A percentile compares a stretch with the other conserved stretches of the same genome.
Conservation (phyloP, 2,888 invertebrate genomes). For the Trachelus stipa region DNA sequence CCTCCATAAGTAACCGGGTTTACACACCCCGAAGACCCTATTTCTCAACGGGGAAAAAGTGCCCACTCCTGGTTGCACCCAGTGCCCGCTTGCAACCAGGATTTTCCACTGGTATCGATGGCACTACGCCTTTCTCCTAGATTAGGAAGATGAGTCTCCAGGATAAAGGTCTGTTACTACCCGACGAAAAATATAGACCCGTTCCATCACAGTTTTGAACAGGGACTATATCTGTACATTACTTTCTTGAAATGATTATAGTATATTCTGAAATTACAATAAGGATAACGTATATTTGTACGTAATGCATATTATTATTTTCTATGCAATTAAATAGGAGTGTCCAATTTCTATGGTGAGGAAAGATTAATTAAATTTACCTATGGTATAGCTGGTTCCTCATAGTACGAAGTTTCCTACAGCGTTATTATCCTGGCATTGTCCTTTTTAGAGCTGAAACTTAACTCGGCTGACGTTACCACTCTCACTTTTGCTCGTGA, state of each 20-base stretch:
- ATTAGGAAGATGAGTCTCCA: slow-evolving; percentile 54
- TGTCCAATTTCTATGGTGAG: background rate
- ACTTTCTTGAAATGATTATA: background rate
- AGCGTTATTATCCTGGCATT: background rate
- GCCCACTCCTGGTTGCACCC: slow-evolving; percentile 14
- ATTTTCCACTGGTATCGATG: slow-evolving; percentile 28
- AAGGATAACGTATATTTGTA: background rate
- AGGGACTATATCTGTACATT: background rate
- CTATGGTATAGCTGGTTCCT: background rate
- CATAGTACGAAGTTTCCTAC: background rate
- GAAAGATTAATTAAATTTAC: background rate
- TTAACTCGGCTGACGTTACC: slow-evolving; percentile 25
- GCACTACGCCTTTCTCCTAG: slow-evolving; percentile 29
- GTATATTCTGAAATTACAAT: background rate
- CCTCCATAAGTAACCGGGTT: slow-evolving; percentile 66
- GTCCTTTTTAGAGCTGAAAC: background rate
- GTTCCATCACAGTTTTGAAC: too few relatives aligned
- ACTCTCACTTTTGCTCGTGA: slow-evolving; percentile 64
- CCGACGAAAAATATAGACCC: background rate
- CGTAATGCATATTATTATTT: background rate
- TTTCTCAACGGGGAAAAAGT: slow-evolving; percentile 64
- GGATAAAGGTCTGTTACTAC: background rate
- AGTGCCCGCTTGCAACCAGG: slow-evolving; percentile 30
- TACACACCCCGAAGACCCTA: slow-evolving; percentile 64
- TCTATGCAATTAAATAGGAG: background rate